Percentiles rank a stretch among this genome's conserved stretches.
Evolutionary conservation across 2,888 invertebrate species (phyloP).

Genomic region (Papilio gigon): DNA sequence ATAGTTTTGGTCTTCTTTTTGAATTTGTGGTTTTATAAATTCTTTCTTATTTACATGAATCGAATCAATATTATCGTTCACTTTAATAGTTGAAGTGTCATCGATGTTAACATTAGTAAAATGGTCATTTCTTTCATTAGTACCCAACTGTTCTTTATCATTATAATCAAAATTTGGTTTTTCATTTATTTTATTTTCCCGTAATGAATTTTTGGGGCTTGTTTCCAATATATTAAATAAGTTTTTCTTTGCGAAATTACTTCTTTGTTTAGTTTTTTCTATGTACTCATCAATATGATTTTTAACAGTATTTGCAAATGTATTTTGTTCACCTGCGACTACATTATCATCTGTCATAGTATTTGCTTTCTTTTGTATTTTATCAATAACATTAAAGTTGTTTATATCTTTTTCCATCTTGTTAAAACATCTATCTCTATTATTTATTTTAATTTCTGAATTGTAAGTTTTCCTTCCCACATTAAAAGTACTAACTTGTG

Average conservation of each 20-base stretch:
- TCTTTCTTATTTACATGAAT: conserved; percentile 6
- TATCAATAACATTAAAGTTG: conserved; percentile 65
- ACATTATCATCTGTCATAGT: conserved; percentile 47
- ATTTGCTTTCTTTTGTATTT: conserved; percentile 58
- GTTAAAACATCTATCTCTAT: conserved; percentile 1
- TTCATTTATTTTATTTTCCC: conserved; percentile 23
- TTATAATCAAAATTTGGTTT: not conserved
- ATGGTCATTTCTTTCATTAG: not conserved
- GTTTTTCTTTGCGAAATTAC: conserved; percentile 43
- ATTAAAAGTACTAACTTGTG: conserved; percentile 27
- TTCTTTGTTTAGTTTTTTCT: conserved; percentile 47
- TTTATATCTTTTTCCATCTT: conserved; percentile 49
- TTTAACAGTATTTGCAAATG: conserved; percentile 67
- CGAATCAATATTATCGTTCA: conserved; percentile 4
- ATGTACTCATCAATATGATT: conserved; percentile 61
- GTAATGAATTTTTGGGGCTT: not conserved
- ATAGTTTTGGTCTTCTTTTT: not conserved
- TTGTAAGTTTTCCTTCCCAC: conserved; percentile 17
- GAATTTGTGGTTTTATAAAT: not conserved
- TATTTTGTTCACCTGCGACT: conserved; percentile 47
- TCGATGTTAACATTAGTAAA: not conserved
- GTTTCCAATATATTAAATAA: conserved; percentile 47
- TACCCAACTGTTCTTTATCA: not conserved
- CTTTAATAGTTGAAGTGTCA: conserved; percentile 1
- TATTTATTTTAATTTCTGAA: conserved; percentile 14